Percentiles rank a stretch among this genome's conserved stretches.
These are phyloP conservation scores for Rhea pennata DNA, from an alignment of 2,113 vertebrate genomes.

Conservation along the genomic window DNA sequence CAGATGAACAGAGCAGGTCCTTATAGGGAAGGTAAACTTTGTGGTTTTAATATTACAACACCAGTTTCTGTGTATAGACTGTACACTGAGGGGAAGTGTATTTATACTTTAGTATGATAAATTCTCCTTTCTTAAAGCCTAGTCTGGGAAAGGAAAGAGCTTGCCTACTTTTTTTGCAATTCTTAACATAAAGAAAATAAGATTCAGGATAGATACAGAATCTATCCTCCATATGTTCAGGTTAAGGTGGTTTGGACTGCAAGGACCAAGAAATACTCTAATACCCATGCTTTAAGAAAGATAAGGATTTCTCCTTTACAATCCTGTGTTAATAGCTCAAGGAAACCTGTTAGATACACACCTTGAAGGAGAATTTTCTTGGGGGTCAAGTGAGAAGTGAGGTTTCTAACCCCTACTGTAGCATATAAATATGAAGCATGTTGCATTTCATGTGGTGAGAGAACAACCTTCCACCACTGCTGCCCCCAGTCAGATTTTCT, in stretches of 20 bases:
- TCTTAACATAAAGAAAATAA: neutral
- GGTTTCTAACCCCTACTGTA: neutral
- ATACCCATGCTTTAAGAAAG: neutral
- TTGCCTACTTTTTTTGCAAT: neutral
- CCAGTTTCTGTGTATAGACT: conserved; percentile 2
- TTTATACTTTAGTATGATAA: conserved; percentile 22
- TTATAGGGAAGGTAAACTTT: conserved; percentile 34
- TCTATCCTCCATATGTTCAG: neutral
- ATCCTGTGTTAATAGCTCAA: neutral
- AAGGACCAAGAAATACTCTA: neutral
- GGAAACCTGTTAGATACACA: neutral
- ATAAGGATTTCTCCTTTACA: neutral
- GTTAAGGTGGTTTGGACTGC: neutral
- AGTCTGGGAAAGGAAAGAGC: neutral
- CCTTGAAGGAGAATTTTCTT: neutral
- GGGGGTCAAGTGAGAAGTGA: neutral
- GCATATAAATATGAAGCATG: neutral
- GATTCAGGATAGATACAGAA: neutral
- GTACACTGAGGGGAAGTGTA: neutral
- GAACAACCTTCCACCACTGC: neutral
- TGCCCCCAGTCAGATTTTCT: neutral
- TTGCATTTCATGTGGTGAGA: neutral
- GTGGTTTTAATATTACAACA: neutral
- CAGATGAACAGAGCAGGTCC: neutral
- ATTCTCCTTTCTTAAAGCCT: conserved; percentile 30